Conservation (phyloP, 2,113 vertebrate genomes). For the Pseudorhombus dupliciocellatus region DNA sequence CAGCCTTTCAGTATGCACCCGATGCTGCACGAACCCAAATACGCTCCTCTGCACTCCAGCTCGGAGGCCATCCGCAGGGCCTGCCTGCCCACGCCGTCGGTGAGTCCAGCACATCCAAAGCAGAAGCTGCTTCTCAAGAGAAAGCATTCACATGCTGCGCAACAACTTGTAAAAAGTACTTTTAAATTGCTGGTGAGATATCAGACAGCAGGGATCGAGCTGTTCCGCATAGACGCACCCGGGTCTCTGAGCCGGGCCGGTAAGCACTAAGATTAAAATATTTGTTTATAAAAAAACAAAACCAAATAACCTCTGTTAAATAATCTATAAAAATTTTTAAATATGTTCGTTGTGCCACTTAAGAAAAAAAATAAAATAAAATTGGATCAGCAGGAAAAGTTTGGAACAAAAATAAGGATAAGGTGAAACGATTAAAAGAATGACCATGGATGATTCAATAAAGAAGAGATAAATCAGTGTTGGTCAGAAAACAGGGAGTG, state of each 20-base stretch:
- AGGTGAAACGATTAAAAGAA: background rate
- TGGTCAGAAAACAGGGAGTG: too few species aligned
- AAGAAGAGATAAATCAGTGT: background rate
- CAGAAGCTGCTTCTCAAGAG: too few species aligned
- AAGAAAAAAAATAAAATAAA: too few species aligned
- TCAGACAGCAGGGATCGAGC: background rate
- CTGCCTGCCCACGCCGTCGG: conserved; percentile 88
- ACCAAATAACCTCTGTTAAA: too few species aligned
- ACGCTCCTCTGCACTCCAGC: conserved; percentile 89
- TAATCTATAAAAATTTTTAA: too few species aligned
- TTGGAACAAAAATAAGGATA: background rate
- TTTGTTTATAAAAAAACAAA: background rate
- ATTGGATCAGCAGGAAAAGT: background rate
- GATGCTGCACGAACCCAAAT: conserved; percentile 91
- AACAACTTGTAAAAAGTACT: background rate
- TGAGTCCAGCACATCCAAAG: conserved; percentile 77
- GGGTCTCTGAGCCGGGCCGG: background rate
- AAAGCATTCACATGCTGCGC: too few species aligned
- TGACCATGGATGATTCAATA: too few species aligned
- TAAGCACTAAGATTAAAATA: background rate
- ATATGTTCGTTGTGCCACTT: too few species aligned
- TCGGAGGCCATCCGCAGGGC: conserved; percentile 91
- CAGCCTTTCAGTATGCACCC: conserved; percentile 94
- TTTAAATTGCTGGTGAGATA: background rate
- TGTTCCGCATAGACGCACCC: background rate